These are phyloP conservation scores for Rhopilema esculentum DNA, from an alignment of 30 jellyfish, hydroid and myxozoan genomes.

Conservation along the genomic window DNA sequence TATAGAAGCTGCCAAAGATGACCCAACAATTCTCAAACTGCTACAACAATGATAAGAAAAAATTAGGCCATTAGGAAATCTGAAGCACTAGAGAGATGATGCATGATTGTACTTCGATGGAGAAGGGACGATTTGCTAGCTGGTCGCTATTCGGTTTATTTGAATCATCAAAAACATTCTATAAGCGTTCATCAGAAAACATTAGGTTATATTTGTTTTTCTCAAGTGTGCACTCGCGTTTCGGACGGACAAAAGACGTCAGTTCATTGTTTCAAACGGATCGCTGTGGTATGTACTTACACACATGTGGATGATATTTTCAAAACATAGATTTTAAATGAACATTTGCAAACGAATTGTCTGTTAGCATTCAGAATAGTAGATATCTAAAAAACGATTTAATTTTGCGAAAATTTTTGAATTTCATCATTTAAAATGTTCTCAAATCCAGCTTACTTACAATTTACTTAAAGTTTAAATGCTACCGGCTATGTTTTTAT, in stretches of 20 bases:
- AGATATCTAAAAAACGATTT: background rate
- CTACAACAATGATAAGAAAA: slow-evolving; percentile 81
- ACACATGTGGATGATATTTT: background rate
- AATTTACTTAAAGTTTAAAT: too few species aligned
- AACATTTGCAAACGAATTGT: background rate
- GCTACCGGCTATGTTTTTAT: too few species aligned
- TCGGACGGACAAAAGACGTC: background rate
- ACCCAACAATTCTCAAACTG: slow-evolving; percentile 92
- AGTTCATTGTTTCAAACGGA: background rate
- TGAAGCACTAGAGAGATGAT: background rate
- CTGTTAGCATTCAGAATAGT: background rate
- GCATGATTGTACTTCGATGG: background rate
- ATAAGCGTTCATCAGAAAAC: background rate
- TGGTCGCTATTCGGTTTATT: background rate
- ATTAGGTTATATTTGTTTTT: background rate
- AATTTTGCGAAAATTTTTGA: background rate
- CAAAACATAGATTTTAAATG: background rate
- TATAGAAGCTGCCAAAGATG: slow-evolving; percentile 97
- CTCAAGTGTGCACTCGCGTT: background rate
- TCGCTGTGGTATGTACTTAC: background rate
- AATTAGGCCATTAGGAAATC: background rate
- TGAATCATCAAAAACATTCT: background rate
- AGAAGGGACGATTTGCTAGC: background rate
- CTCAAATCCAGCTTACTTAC: too few species aligned
- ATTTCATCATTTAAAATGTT: background rate